phyloP scores from a whole-genome alignment of 2,888 invertebrate genomes.

The Conomelus anceps region DNA sequence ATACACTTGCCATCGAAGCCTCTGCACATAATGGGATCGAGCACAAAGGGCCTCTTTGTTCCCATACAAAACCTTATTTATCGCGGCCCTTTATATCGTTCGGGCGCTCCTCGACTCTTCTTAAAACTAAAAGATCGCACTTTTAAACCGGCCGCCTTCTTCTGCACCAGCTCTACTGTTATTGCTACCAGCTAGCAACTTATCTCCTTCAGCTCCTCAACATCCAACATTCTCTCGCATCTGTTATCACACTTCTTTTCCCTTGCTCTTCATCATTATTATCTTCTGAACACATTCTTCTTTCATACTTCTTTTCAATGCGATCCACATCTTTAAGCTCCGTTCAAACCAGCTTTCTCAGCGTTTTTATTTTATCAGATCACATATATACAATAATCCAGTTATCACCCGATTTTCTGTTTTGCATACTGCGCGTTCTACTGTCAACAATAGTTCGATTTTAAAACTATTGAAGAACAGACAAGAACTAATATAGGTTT shows the following conservation, averaged over 20 bases:
- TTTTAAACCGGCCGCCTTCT: neutral
- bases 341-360: neutral
- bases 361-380: no score
- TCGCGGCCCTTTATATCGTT: conserved; percentile 14
- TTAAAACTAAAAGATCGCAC: neutral
- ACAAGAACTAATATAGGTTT: no score
- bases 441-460: no score
- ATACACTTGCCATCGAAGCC: conserved; percentile 17
- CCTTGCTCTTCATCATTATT: neutral
- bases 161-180: neutral
- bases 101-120: neutral
- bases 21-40: neutral
- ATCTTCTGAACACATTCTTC: neutral
- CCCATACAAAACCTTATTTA: conserved; percentile 13
- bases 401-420: neutral
- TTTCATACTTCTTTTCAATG: neutral
- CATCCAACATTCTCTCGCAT: neutral
- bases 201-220: neutral
- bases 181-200: neutral
- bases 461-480: no score
- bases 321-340: neutral
- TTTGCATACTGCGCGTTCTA: neutral
- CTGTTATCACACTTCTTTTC: neutral
- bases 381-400: neutral
- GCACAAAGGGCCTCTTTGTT: conserved; percentile 19